Evolutionary conservation across 2,888 invertebrate genomes (phyloP), one percentile per base, ranked within the genome.

Genomic region (Tenthredo livida): DNA sequence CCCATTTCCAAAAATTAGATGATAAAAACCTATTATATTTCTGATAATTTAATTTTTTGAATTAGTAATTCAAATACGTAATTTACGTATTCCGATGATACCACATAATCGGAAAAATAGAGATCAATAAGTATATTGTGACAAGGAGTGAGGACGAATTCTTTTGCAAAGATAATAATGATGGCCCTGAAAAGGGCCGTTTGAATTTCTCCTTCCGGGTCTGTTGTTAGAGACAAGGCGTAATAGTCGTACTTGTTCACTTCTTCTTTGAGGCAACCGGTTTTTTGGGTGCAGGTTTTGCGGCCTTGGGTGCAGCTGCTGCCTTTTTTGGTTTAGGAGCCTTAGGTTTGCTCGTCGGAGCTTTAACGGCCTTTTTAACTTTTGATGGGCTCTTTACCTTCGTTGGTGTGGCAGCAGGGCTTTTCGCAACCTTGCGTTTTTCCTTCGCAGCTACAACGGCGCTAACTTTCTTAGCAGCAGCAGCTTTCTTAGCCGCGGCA

Each of bases 281-380:
- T 72, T 89, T 88, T 6, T 86, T 85, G 0, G 87, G 72, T 6
- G 85, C 58, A 47, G 88, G 84, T 75, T 90, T 90, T 37, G 86
- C 85, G 0, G 87, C 82, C 78, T 89, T 90, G 0, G 88, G 67
- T 17, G 86, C 83, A 67, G 67, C 83, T 6, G 85, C 85, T 12
- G 86, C 50, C 70, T 90, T 93, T 88, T 93, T 93, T 12, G 93
- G 92, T 84, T 93, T 94, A 10, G 94, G 93, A 2, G 93, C 91
- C 86, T 92, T 94, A 0, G 93, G 92, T 80, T 93, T 93, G 86
- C 92, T 93, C 0, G 90, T 88, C 2, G 87, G 92, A 0, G 93
- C 90, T 54, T 93, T 93, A 47, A 92, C 90, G 25, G 90, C 90
- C 80, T 90, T 92, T 88, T 93, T 92, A 78, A 92, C 92, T 40